Base-by-base conservation (phyloP, 2,888 invertebrate species). In the Galerucella calmariensis region DNA sequence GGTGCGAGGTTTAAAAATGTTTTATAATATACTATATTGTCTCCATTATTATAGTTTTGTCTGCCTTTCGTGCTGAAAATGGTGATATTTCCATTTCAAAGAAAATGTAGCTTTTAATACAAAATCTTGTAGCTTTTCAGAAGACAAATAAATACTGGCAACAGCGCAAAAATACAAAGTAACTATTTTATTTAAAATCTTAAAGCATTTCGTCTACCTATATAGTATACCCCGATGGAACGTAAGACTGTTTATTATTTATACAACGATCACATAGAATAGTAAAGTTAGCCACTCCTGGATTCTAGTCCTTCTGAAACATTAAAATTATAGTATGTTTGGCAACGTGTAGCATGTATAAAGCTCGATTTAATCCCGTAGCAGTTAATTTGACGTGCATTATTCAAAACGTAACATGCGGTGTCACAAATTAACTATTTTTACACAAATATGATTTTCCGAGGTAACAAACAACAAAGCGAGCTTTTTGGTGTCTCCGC, bases 351-450 rank as follows among this genome's bases (percentile, higher is more conserved):
- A 66, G 53, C 53, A 56, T 51, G 67, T 67, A 62, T 53, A 70
- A 74, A 65, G 74, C 70, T 70, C 75, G 61, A 69, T 72, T 75
- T 72, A 72, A 75, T 75, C 69, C 66, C 66, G 24, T 44, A 65
- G 56, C 75, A 67, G 72, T 69, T 75, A 75, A 75, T 75, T 68
- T 72, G 72, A 67, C 66, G 59, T 75, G 27, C 66, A 75, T 75
- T 69, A 75, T 75, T 75, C 75, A 75, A 20, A 70, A 62, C 27
- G 70, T 67, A 69, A 70, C 70, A 70, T 69, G 70, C 67, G 51
- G 70, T 67, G 74, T 16, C 70, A 69, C 67, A 66, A 67, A 71
- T 71, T 71, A 66, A 56, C 51, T 53, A 65, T 71, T 71, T 71
- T 71, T 58, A 27, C 27, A 44, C 20, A 61, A 69, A 69, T 59